Evolutionary conservation across 2,113 vertebrate species (phyloP).

Genomic region (Vicugna pacos): DNA sequence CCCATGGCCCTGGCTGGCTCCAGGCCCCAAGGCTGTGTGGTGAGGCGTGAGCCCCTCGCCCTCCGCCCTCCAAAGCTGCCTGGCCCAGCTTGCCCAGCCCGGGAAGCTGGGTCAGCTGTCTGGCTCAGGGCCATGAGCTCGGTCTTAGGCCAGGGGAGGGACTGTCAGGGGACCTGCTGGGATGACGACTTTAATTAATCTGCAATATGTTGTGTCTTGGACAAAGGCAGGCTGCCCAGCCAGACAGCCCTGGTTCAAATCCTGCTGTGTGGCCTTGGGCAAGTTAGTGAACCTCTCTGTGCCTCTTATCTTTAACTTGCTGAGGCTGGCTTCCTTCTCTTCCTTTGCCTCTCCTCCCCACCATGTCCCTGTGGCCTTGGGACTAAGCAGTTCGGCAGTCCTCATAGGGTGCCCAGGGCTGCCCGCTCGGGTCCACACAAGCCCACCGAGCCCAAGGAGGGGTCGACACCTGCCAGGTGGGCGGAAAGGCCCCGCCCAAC

Average conservation of each 20-base stretch:
- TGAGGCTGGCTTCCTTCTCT: not conserved
- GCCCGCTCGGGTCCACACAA: not conserved
- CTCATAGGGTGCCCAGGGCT: not conserved
- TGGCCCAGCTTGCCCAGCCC: no score
- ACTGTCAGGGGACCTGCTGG: not conserved
- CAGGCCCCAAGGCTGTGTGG: not conserved
- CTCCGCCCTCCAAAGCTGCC: not conserved
- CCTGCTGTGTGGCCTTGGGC: conserved; percentile 20
- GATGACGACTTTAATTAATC: not conserved
- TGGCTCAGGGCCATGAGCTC: not conserved
- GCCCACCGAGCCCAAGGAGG: not conserved
- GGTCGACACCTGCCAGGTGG: not conserved
- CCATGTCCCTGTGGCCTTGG: fast-evolving
- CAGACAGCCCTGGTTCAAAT: not conserved
- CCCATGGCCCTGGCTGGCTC: not conserved
- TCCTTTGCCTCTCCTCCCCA: not conserved
- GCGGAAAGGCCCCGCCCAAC: not conserved
- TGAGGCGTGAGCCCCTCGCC: not conserved
- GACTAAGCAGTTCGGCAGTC: not conserved
- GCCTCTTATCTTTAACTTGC: not conserved
- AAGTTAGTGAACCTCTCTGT: not conserved
- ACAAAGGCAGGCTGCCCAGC: not conserved
- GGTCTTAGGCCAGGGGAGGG: not conserved
- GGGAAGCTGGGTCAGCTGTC: not conserved
- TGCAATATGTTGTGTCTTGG: not conserved